Evolutionary conservation across 2,888 invertebrate genomes (phyloP).

Genomic region (Baccha elongata): DNA sequence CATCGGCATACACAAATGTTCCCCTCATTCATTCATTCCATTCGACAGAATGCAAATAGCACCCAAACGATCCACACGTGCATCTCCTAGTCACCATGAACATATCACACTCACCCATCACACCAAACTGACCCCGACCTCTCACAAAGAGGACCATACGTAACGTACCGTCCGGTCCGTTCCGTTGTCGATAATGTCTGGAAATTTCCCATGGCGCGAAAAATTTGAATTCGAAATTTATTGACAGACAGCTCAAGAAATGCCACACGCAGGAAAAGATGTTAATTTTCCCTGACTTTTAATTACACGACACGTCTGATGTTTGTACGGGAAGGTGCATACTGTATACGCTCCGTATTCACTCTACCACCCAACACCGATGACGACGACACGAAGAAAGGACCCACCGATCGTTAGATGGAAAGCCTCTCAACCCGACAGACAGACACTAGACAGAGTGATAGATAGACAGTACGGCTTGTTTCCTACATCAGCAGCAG

Average conservation of each 20-base stretch:
- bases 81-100: slow-evolving; percentile 2
- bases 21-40: slow-evolving; percentile 45
- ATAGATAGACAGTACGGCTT: slow-evolving; percentile 56
- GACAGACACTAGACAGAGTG: slow-evolving; percentile 63
- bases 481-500: slow-evolving; percentile 37
- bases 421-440: slow-evolving; percentile 55
- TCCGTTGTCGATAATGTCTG: background rate
- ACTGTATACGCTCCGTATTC: slow-evolving; percentile 28
- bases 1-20: slow-evolving; percentile 61
- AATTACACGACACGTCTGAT: slow-evolving; percentile 64
- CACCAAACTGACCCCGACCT: slow-evolving; percentile 54
- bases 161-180: background rate
- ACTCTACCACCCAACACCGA: slow-evolving; percentile 28
- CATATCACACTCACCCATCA: slow-evolving; percentile 25
- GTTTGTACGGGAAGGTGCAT: background rate
- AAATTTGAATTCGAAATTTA: slow-evolving; percentile 70
- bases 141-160: slow-evolving; percentile 22
- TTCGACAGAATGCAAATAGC: slow-evolving; percentile 64
- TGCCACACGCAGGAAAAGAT: slow-evolving; percentile 68
- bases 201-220: slow-evolving; percentile 52
- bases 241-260: slow-evolving; percentile 48
- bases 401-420: slow-evolving; percentile 34
- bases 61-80: slow-evolving; percentile 53
- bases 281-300: slow-evolving; percentile 66
- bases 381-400: background rate